Evolutionary conservation across 2,888 invertebrate species (phyloP), one percentile per base, ranked within the genome.

Genomic region (Hydropsyche betteni): DNA sequence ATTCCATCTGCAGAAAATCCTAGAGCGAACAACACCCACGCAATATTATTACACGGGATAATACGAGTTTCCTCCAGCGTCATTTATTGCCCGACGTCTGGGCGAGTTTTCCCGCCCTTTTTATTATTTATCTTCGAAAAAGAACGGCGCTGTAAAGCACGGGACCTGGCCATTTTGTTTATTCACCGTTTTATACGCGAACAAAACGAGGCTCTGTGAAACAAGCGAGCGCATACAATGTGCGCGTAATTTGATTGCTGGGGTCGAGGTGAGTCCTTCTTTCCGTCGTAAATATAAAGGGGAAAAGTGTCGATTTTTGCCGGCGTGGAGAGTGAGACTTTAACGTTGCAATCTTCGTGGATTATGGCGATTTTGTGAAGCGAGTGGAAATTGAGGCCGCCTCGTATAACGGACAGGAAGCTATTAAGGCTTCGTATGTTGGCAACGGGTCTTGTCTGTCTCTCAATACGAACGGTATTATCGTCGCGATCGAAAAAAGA

Each of bases 331-430:
- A 44, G 44, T 8, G 44, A 44, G 44, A 44, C 44, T 24, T 24
- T 58, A 58, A 24, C 16, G 14, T 58, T 16, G 24, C 8, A 24
- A 16, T 24, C 16, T 58, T 24, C 8, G 58, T 16, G 58, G 24
- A 58, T 58, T 64, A 34, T 36, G 16, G 64, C 36, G 36, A 64
- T 70, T 53, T 53, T 34, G 5, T 53, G 16, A 53, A 70, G 70
- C 52, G 70, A 64, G 53, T 53, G 53, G 34, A 70, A 70, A 53
- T 52, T 70, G 70, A 70, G 70, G 70, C 70, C 16, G 70, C 16
- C 52, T 70, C 52, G 70, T 16, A 70, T 70, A 70, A 53, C 70
- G 52, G 70, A 70, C 70, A 70, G 70, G 70, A 70, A 70, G 51
- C 70, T 70, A 70, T 70, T 70, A 70, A 70, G 70, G 16, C 70